phyloP scores from a whole-genome alignment of 2,888 invertebrate genomes.

The Seira sanloemensis region DNA sequence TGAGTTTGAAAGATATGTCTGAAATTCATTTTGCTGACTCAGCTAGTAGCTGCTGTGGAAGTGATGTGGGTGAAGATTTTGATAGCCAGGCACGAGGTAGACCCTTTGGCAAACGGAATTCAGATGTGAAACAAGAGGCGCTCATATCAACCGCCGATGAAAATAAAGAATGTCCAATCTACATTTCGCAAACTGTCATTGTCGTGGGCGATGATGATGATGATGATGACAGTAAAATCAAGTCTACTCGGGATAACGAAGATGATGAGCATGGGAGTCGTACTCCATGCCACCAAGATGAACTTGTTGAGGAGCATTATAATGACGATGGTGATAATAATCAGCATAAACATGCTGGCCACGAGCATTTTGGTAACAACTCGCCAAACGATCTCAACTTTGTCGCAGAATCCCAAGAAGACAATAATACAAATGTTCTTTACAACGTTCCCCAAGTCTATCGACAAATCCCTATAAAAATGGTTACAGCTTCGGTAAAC shows the following conservation, averaged over 20 bases:
- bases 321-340: not conserved
- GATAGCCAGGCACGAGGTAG: slow-evolving; percentile 20
- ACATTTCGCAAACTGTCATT: slow-evolving; percentile 24
- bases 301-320: not conserved
- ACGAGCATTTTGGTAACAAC: not conserved
- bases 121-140: not conserved
- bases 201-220: not conserved
- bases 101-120: slow-evolving; percentile 7
- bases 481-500: slow-evolving; percentile 54
- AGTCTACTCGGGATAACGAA: too few relatives aligned
- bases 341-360: not conserved
- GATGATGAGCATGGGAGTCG: not conserved
- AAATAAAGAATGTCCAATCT: slow-evolving; percentile 20
- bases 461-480: not conserved
- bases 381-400: not conserved
- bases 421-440: not conserved
- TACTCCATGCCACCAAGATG: not conserved
- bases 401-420: not conserved
- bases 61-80: slow-evolving; percentile 50
- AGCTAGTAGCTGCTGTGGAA: slow-evolving; percentile 65
- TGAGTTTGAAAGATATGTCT: slow-evolving; percentile 61
- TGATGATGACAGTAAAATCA: not conserved
- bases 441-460: not conserved
- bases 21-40: slow-evolving; percentile 67
- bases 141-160: not conserved